These are phyloP conservation scores for Aratinga solstitialis DNA, from an alignment of 2,797 vertebrate genomes.

Conservation along the genomic window DNA sequence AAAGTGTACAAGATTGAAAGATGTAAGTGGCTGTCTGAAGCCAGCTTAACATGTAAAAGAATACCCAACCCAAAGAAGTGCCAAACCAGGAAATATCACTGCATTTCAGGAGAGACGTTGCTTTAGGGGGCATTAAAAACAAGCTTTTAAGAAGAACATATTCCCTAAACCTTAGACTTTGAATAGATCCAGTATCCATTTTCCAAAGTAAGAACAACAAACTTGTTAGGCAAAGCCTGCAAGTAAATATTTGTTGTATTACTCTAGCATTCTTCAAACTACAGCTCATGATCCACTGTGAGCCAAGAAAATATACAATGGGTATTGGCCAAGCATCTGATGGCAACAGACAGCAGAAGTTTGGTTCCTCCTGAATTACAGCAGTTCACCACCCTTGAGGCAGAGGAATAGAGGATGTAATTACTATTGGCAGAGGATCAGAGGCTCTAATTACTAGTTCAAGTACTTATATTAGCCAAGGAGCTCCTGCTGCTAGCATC, in stretches of 20 bases:
- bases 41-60: neutral
- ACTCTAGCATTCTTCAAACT: neutral
- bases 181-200: neutral
- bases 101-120: neutral
- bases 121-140: neutral
- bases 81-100: neutral
- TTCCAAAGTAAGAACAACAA: neutral
- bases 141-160: neutral
- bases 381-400: neutral
- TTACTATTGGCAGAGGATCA: constrained; percentile 6
- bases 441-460: neutral
- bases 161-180: neutral
- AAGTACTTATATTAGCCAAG: constrained; percentile 12
- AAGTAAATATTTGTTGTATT: neutral
- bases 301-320: neutral
- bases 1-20: neutral
- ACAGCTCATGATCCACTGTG: neutral
- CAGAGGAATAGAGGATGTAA: neutral
- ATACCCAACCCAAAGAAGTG: neutral
- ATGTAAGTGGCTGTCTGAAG: neutral
- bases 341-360: neutral
- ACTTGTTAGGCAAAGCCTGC: neutral
- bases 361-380: neutral
- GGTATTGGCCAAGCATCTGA: neutral
- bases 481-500: constrained; percentile 19